A percentile compares a stretch with the other conserved stretches of the same genome.
Evolutionary conservation across 1,140 invertebrate genomes (phyloP).

Genomic region (Trigoniulus corallinus): DNA sequence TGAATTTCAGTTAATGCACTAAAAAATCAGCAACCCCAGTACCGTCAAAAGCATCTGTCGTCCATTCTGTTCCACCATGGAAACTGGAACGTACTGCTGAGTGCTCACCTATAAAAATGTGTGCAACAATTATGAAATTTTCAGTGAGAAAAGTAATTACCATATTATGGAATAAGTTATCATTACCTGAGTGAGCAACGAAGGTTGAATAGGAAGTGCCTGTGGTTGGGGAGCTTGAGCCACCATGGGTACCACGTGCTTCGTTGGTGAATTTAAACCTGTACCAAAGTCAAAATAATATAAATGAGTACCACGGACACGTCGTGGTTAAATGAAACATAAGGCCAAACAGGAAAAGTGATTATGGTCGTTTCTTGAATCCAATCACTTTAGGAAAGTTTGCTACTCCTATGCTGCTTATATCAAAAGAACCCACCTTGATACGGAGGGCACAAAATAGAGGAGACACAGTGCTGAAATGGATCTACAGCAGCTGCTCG

Average conservation of each 20-base stretch:
- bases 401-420: no score
- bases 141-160: no score
- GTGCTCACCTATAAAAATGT: constrained; percentile 26
- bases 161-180: neutral
- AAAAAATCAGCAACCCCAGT: constrained; percentile 12
- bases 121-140: no score
- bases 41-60: constrained; percentile 33
- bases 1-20: no score
- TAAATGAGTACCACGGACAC: no score
- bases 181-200: constrained; percentile 28
- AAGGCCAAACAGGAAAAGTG: no score
- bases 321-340: no score
- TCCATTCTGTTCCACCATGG: constrained; percentile 56
- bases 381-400: no score
- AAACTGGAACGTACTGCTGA: constrained; percentile 77
- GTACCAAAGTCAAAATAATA: no score
- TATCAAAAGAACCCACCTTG: no score
- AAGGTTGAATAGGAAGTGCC: constrained; percentile 34
- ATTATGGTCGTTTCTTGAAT: no score
- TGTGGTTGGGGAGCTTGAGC: constrained; percentile 44
- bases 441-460: constrained; percentile 72
- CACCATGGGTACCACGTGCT: constrained; percentile 73
- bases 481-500: constrained; percentile 47
- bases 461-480: constrained; percentile 61
- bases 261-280: constrained; percentile 58